Evolutionary conservation across 2,797 vertebrate species (phyloP), one percentile per base, ranked within the genome.

Genomic region (Lagodon rhomboides): DNA sequence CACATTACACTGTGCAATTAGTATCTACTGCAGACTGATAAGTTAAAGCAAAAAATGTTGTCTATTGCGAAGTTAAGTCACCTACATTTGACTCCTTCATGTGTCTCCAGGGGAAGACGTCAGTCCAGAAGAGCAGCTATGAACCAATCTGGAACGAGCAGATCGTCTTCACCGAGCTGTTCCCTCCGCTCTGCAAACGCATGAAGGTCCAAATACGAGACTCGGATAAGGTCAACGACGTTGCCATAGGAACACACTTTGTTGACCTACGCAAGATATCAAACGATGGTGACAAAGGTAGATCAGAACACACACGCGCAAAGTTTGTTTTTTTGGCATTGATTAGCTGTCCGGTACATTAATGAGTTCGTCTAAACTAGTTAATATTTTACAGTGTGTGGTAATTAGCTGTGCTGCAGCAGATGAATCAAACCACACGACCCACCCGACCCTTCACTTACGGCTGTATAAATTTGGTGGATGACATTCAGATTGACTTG

Each of bases 111-210:
- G 98, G 98, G 10, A 99, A 98, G 91, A 99, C 98, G 0, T 96
- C 97, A 0, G 95, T 99, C 56, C 98, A 99, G 67, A 99, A 98
- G 76, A 99, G 97, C 95, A 98, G 97, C 89, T 99, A 99, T 0
- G 98, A 99, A 78, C 98, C 98, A 0, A 95, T 97, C 61, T 99
- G 98, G 98, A 99, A 99, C 0, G 98, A 99, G 91, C 98, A 99
- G 79, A 90, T 99, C 0, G 20, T 98, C 79, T 99, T 99, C 87
- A 99, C 98, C 0, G 98, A 99, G 89, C 96, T 99, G 82, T 99
- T 99, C 78, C 98, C 98, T 4, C 98, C 98, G 0, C 94, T 99
- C 77, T 99, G 98, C 93, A 98, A 97, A 61, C 93, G 98, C 72
- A 94, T 99, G 83, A 99, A 99, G 87, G 77, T 99, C 80, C 98